These are phyloP conservation scores for Coelinius sp. DNA, from an alignment of 2,888 invertebrate species.

Conservation along the genomic window DNA sequence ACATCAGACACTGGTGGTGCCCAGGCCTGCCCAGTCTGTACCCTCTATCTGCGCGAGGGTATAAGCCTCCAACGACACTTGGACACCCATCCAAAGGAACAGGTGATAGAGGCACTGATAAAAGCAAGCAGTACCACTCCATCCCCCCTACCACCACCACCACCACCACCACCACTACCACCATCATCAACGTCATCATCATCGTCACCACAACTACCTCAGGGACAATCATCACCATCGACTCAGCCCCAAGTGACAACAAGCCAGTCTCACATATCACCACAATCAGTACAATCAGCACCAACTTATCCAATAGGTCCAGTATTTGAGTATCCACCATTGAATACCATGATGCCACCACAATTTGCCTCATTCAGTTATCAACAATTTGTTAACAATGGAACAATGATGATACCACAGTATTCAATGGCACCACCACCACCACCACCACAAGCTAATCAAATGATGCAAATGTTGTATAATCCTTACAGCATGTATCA, in stretches of 20 bases:
- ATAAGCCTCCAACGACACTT: conserved; percentile 86
- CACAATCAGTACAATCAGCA: too few species aligned
- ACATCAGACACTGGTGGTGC: conserved; percentile 56
- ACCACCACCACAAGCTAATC: conserved; percentile 71
- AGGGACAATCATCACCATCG: conserved; percentile 69
- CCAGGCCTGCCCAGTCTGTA: conserved; percentile 85
- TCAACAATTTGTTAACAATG: conserved; percentile 74
- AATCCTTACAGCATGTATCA: conserved; percentile 73
- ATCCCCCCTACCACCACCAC: conserved; percentile 37
- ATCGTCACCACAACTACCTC: conserved; percentile 71
- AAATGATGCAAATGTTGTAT: conserved; percentile 72
- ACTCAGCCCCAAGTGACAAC: conserved; percentile 45
- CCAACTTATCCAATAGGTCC: conserved; percentile 67
- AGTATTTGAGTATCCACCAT: conserved; percentile 67
- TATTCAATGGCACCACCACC: conserved; percentile 73
- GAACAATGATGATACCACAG: conserved; percentile 73
- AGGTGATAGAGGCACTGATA: conserved; percentile 86
- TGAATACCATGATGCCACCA: conserved; percentile 65
- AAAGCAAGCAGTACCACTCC: conserved; percentile 68
- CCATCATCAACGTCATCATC: conserved; percentile 64
- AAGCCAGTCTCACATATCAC: conserved; percentile 56
- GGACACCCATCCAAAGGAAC: conserved; percentile 90
- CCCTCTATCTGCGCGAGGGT: conserved; percentile 85
- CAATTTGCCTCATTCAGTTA: conserved; percentile 73
- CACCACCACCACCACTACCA: conserved; percentile 46